These are phyloP conservation scores for Euschistus heros DNA, from an alignment of 1,140 invertebrate species.

Conservation along the genomic window DNA sequence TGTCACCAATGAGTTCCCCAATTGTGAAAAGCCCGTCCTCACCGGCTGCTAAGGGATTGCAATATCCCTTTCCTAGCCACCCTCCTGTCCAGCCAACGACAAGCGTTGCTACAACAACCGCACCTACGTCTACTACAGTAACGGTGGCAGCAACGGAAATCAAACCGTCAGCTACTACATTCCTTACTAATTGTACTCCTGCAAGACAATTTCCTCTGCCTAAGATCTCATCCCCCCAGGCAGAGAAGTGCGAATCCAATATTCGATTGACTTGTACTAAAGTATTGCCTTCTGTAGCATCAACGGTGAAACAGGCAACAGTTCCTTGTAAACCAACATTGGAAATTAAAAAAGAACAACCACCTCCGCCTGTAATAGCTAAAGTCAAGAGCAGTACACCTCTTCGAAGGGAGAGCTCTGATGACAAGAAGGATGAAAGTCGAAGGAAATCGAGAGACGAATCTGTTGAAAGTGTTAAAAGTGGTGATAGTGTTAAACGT, in stretches of 20 bases:
- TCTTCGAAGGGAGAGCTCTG: slow-evolving; percentile 25
- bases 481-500: slow-evolving; percentile 25
- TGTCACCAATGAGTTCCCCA: slow-evolving; percentile 29
- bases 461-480: slow-evolving; percentile 21
- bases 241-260: slow-evolving; percentile 19
- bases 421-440: slow-evolving; percentile 26
- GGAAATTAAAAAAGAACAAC: background rate
- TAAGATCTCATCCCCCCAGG: slow-evolving; percentile 28
- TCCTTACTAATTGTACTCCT: slow-evolving; percentile 25
- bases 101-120: slow-evolving; percentile 24
- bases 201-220: slow-evolving; percentile 25
- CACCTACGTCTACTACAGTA: slow-evolving; percentile 25
- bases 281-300: background rate
- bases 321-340: no score
- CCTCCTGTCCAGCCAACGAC: slow-evolving; percentile 40
- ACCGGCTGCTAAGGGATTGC: slow-evolving; percentile 47
- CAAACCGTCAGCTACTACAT: slow-evolving; percentile 25
- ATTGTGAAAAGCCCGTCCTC: slow-evolving; percentile 32
- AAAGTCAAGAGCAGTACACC: slow-evolving; percentile 9
- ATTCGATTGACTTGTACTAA: background rate
- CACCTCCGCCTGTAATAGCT: background rate
- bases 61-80: slow-evolving; percentile 72
- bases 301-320: background rate
- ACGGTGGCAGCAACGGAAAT: slow-evolving; percentile 19
- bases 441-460: slow-evolving; percentile 29